These are phyloP conservation scores for Phrynosoma blainvillii DNA, from an alignment of 2,113 vertebrate species.

Conservation along the genomic window DNA sequence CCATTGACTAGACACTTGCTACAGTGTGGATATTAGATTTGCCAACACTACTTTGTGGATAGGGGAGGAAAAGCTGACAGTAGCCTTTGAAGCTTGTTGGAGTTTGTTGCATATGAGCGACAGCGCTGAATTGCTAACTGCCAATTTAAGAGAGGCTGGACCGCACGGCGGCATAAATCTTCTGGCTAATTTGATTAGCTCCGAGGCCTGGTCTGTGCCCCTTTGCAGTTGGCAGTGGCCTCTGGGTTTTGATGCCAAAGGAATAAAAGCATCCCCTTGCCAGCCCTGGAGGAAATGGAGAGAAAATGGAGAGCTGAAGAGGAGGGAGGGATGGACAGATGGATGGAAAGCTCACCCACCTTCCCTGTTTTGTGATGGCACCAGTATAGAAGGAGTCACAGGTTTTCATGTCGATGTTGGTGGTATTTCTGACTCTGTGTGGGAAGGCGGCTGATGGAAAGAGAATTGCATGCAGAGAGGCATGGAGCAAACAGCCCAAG, in stretches of 20 bases:
- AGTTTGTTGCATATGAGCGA: not conserved
- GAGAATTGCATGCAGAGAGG: not conserved
- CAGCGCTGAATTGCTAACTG: not conserved
- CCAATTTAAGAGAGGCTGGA: not conserved
- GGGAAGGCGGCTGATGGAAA: not conserved
- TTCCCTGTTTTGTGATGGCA: not conserved
- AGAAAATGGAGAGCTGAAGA: not conserved
- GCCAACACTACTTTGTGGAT: no score
- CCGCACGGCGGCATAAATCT: not conserved
- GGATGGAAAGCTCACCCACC: no score
- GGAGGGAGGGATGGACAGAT: not conserved
- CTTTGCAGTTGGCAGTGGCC: not conserved
- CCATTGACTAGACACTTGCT: no score
- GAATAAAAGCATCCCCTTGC: no score
- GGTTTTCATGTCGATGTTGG: not conserved
- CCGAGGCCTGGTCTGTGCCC: not conserved
- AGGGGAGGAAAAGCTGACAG: not conserved
- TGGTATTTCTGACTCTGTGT: constrained; percentile 1
- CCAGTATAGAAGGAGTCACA: not conserved
- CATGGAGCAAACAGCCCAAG: not conserved
- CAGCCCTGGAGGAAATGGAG: not conserved
- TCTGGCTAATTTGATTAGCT: not conserved
- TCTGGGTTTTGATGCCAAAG: not conserved
- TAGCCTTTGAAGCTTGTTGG: not conserved
- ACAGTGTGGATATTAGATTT: no score